phyloP scores from a whole-genome alignment of 2,797 vertebrate species.

The Antrozous pallidus region DNA sequence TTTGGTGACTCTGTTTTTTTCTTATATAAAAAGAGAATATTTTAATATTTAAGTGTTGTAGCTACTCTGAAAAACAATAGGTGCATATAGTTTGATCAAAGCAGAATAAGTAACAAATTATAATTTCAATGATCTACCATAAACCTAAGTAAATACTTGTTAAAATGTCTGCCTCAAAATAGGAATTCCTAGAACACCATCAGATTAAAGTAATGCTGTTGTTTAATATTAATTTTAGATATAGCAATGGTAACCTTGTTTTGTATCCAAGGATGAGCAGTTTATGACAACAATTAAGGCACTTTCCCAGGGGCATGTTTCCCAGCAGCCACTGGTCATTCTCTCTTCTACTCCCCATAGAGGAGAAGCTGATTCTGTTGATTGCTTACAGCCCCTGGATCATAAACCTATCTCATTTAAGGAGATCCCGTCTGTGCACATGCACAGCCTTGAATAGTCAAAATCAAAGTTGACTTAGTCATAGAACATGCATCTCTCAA shows the following conservation, averaged over 20 bases:
- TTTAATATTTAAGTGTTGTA: background rate
- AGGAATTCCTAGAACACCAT: background rate
- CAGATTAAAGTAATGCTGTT: background rate
- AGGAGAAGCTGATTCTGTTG: background rate
- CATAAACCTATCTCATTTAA: background rate
- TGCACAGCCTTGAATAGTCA: background rate
- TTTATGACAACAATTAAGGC: background rate
- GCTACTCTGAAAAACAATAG: background rate
- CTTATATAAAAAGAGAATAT: background rate
- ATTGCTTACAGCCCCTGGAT: background rate
- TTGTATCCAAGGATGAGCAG: background rate
- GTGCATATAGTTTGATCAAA: background rate
- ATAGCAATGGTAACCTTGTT: background rate
- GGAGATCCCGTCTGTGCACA: background rate
- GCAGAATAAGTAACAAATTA: background rate
- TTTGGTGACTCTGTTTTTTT: background rate
- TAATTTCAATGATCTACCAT: background rate
- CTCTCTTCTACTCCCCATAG: background rate
- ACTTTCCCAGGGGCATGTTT: background rate
- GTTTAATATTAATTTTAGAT: background rate
- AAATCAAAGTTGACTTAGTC: background rate
- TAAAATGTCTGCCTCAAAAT: conserved; percentile 1
- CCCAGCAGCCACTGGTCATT: background rate
- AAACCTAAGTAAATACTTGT: background rate
- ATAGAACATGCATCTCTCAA: background rate